Base-by-base conservation (phyloP, 2,113 vertebrate genomes). In the Baryphthengus martii region DNA sequence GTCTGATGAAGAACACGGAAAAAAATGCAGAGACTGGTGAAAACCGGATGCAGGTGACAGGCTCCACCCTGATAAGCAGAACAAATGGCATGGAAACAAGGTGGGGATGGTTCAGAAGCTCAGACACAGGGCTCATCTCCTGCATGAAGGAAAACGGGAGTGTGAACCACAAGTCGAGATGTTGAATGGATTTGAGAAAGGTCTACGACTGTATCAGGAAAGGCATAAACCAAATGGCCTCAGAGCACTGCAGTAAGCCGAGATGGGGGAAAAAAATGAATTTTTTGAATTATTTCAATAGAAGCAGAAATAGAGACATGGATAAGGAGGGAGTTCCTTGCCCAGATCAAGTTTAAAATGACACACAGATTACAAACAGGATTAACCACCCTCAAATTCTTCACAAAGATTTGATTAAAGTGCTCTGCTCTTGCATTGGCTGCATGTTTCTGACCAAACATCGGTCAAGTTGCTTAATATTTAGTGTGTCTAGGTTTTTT, bases 101-200 rank as follows among this genome's bases (percentile, higher is more conserved):
- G 67, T 24, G 37, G n/a, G 79, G n/a, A 79, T 3, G 37, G 52
- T 1, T 13, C 35, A 13, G 8, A 35, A 67, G 74, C 77, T 85
- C 24, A 3, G 55, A 53, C 37, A 13, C 0, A 0, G 33, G 42
- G 19, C 39, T 67, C 1, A 0, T 29, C 68, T 75, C 55, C 0
- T 0, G 47, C 12, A 6, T 0, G 1, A 72, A 2, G n/a, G 17
- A n/a, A 78, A 85, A 6, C 5, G 28, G 53, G 24, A 92, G 39
- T 33, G 50, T 92, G 24, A 90, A 76, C 2, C 40, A 63, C 3
- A 13, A 61, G 66, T 11, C 15, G 52, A 62, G 50, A 53, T 8
- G 53, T 1, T 24, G 31, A 55, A 31, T 10, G 21, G 62, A 39
- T 61, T 23, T 73, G 15, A 58, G 44, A 29, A 50, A 85, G 37